phyloP scores from a whole-genome alignment of 2,888 invertebrate species.

The Hirtodrosophila histrioides region DNA sequence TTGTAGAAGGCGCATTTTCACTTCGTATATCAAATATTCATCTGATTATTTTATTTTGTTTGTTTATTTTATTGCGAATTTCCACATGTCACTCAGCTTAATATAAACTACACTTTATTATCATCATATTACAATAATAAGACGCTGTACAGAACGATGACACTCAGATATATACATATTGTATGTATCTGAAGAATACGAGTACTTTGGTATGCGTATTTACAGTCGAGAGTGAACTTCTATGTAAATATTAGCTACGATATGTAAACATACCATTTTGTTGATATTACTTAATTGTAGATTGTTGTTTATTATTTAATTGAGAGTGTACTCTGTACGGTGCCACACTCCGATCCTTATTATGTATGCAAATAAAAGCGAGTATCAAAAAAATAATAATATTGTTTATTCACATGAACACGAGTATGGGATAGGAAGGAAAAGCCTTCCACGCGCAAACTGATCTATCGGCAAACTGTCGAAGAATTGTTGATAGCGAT shows the following conservation, averaged over 20 bases:
- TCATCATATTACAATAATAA: conserved; percentile 16
- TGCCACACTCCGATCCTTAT: conserved; percentile 4
- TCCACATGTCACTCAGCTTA: conserved; percentile 12
- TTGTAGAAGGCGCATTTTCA: no score
- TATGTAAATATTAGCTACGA: conserved; percentile 3
- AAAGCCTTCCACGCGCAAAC: conserved; percentile 74
- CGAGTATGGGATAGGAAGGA: conserved; percentile 46
- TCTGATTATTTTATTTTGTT: no score
- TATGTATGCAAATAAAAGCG: not conserved
- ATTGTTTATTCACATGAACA: conserved; percentile 9
- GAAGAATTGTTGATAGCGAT: conserved; percentile 76
- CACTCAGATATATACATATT: no score
- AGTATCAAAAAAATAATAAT: not conserved
- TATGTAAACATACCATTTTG: conserved; percentile 51
- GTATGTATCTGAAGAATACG: conserved; percentile 10
- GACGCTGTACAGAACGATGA: conserved; percentile 10
- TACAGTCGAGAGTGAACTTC: not conserved
- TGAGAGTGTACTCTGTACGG: not conserved
- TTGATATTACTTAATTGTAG: conserved; percentile 5
- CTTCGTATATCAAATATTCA: no score
- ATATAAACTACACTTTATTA: conserved; percentile 11
- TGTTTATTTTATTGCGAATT: not conserved
- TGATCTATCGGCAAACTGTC: conserved; percentile 81
- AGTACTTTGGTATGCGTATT: not conserved
- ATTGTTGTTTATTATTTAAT: not conserved